Evolutionary conservation across 2,113 vertebrate genomes (phyloP).

Genomic region (Sclerurus mexicanus): DNA sequence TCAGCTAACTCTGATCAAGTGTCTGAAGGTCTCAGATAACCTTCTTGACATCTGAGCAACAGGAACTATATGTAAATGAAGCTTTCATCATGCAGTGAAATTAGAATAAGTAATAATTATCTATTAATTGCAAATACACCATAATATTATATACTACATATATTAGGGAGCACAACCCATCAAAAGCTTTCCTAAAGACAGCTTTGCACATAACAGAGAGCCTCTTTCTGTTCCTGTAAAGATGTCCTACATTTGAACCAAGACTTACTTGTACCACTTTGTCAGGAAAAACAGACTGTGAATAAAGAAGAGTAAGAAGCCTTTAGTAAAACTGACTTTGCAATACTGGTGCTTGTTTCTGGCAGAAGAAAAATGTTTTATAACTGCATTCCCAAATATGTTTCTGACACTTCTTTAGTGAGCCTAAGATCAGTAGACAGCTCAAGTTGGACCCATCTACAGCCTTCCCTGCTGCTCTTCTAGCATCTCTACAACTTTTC

Average conservation of each 20-base stretch:
- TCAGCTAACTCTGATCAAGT: constrained; percentile 33
- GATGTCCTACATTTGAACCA: not conserved
- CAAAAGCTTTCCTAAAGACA: not conserved
- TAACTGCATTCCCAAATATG: not conserved
- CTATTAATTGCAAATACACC: not conserved
- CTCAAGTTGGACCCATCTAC: not conserved
- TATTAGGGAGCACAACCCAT: not conserved
- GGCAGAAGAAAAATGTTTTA: not conserved
- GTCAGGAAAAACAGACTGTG: not conserved
- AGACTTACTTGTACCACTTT: not conserved
- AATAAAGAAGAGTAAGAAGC: not conserved
- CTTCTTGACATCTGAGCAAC: not conserved
- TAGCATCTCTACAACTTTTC: not conserved
- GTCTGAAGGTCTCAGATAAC: constrained; percentile 21
- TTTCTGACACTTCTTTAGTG: not conserved
- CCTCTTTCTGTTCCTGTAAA: not conserved
- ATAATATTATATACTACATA: not conserved
- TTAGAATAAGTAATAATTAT: not conserved
- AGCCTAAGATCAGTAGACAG: not conserved
- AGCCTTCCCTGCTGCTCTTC: not conserved
- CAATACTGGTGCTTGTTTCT: not conserved
- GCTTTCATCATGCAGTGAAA: not conserved
- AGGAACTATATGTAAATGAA: not conserved
- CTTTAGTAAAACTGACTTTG: not conserved
- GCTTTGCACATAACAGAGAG: not conserved